Base-by-base conservation (phyloP, 2,113 vertebrate genomes). In the Baryphthengus martii region DNA sequence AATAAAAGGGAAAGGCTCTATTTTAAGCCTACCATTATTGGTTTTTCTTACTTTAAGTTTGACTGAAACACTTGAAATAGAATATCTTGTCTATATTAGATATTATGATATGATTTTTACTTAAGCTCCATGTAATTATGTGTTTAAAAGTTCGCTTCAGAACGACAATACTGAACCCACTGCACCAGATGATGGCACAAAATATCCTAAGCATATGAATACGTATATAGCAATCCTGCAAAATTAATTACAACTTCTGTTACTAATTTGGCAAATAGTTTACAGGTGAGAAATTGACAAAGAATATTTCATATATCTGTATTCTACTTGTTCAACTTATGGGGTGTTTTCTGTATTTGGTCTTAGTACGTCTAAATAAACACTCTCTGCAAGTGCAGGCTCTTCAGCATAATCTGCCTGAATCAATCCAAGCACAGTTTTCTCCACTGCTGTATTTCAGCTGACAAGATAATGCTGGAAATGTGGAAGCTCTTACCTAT, bases 11-110 rank as follows among this genome's bases (percentile, higher is more conserved):
- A 84, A 78, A 74, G 31, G 8, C 81, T 86, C 23, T 96, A 37
- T 85, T 95, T 95, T 90, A 93, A 94, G 61, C 49, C 23, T 94
- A 53, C 23, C 37, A 67, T 76, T 94, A 77, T 18, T 88, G 59
- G 63, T 56, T 88, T 53, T 71, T 93, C 72, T 68, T n/a, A 31
- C 74, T 94, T 87, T 31, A 79, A 73, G 13, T 76, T 73, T 93
- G 45, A 65, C 44, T 52, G 45, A 66, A 76, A 35, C 52, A 31
- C 66, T 72, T 76, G 77, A 85, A 95, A 88, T 59, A 81, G 61
- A 91, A 85, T 67, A 83, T 7, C 10, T 92, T 94, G 63, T 85
- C 83, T 94, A 85, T 39, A 89, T 88, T 71, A 77, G 44, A 68
- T 80, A 92, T 81, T 68, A 8, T 15, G 81, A 56, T 70, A 83